Evolutionary conservation across 2,888 invertebrate genomes (phyloP), one percentile per base, ranked within the genome.

Genomic region (Melinaea menophilus): DNA sequence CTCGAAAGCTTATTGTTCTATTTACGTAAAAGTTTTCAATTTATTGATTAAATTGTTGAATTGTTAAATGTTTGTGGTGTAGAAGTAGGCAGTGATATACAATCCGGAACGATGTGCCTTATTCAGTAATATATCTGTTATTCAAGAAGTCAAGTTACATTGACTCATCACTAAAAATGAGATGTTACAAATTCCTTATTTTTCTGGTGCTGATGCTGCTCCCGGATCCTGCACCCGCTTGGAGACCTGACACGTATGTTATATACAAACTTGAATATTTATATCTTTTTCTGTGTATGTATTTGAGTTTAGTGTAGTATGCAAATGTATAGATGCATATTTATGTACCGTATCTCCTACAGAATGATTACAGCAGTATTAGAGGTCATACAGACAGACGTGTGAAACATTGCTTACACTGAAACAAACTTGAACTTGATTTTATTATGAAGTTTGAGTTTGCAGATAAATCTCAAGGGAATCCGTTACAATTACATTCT

Each of bases 101-200:
- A 57, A 63, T 58, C 56, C 63, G 82, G 78, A 87, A 88, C 79
- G 75, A 84, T 82, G 88, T 88, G 89, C 88, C 88, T 89, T 88
- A 84, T 71, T 71, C 73, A 79, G 78, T 85, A 82, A 80, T 82
- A 78, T 76, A 72, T 67, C 69, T 66, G 68, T 69, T 71, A 73
- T 66, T 63, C 69, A 56, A 64, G 67, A 64, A 59, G 65, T 65
- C 68, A 66, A 69, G 71, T 84, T 86, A 84, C 77, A 58, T 35
- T 68, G 64, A 64, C 62, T 86, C 85, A 84, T 72, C 79, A 73
- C 48, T 64, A 61, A 73, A 75, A 73, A 89, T 89, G 90, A 78
- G 80, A 75, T 81, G 79, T 73, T 71, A 79, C 67, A 81, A 75
- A 75, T 75, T 79, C 71, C 72, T 75, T 61, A 69, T 88, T 63